Conservation (phyloP, 2,888 invertebrate species). For the Acronicta aceris region DNA sequence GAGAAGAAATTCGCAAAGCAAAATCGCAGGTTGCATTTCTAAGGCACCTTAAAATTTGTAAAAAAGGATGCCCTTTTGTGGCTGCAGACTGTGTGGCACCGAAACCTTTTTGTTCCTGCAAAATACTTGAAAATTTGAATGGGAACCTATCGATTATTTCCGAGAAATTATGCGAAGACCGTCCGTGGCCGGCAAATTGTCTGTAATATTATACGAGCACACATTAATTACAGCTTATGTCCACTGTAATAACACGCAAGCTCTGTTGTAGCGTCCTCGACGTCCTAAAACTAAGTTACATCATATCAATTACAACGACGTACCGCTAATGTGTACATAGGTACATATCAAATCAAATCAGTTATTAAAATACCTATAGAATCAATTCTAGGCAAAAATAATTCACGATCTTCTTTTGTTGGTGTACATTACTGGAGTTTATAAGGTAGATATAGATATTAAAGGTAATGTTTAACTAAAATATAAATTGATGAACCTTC, state of each 20-base stretch:
- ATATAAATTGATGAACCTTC: slow-evolving; percentile 52
- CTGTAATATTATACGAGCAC: slow-evolving; percentile 52
- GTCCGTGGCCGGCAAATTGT: slow-evolving; percentile 44
- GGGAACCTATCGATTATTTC: slow-evolving; percentile 75
- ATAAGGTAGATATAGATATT: no score
- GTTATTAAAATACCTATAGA: not conserved
- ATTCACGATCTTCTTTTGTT: not conserved
- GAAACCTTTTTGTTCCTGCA: slow-evolving; percentile 80
- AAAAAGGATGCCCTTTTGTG: slow-evolving; percentile 82
- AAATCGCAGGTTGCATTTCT: slow-evolving; percentile 75
- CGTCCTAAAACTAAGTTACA: slow-evolving; percentile 10
- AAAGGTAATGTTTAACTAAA: slow-evolving; percentile 10
- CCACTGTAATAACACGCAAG: slow-evolving; percentile 40
- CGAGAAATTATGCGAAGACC: slow-evolving; percentile 72
- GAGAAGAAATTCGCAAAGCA: slow-evolving; percentile 63
- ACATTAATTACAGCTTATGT: slow-evolving; percentile 46
- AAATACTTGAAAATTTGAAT: slow-evolving; percentile 74
- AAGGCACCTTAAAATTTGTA: slow-evolving; percentile 78
- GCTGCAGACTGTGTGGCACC: slow-evolving; percentile 87
- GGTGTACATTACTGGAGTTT: not conserved
- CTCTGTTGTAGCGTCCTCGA: slow-evolving; percentile 22
- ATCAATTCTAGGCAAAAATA: not conserved
- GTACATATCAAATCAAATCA: not conserved
- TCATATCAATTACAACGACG: not conserved
- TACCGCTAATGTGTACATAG: no score